Conservation (phyloP, 2,113 vertebrate genomes). For the Neogobius melanostomus region DNA sequence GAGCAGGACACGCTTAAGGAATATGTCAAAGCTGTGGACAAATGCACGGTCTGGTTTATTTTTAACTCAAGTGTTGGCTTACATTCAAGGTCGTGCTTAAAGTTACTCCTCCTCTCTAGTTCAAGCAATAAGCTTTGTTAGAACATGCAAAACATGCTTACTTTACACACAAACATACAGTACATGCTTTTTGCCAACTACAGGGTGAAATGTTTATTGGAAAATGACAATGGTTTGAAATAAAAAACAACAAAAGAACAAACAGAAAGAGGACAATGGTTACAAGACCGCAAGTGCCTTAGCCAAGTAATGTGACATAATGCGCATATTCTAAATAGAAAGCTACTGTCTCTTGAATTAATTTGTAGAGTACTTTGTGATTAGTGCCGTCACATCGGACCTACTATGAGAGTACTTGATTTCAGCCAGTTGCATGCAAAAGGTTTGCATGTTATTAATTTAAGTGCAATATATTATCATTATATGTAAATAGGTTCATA, state of each 20-base stretch:
- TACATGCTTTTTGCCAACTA: background rate
- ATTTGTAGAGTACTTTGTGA: slow-evolving; percentile 73
- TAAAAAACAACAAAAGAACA: too few species aligned
- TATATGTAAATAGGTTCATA: slow-evolving; percentile 62
- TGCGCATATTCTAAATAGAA: slow-evolving; percentile 18
- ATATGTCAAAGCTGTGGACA: slow-evolving; percentile 42
- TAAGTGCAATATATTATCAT: slow-evolving; percentile 46
- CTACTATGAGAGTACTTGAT: slow-evolving; percentile 71
- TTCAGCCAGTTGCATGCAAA: slow-evolving; percentile 16
- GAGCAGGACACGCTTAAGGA: slow-evolving; percentile 22
- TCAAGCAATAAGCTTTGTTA: slow-evolving; percentile 15
- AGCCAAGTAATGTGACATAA: slow-evolving; percentile 13
- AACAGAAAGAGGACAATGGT: too few species aligned
- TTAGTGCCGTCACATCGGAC: slow-evolving; percentile 54
- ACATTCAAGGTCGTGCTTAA: slow-evolving; percentile 51
- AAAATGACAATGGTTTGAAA: too few species aligned
- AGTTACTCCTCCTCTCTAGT: slow-evolving; percentile 20
- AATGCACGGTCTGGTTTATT: slow-evolving; percentile 55
- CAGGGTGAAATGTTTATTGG: background rate
- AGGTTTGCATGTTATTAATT: slow-evolving; percentile 29
- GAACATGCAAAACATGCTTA: background rate
- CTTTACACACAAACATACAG: too few species aligned
- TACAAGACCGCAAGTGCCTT: slow-evolving; percentile 49
- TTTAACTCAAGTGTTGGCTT: slow-evolving; percentile 64
- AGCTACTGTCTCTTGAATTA: slow-evolving; percentile 24